These are phyloP conservation scores for Drosophila birchii DNA, from an alignment of 2,888 invertebrate genomes.

Conservation along the genomic window DNA sequence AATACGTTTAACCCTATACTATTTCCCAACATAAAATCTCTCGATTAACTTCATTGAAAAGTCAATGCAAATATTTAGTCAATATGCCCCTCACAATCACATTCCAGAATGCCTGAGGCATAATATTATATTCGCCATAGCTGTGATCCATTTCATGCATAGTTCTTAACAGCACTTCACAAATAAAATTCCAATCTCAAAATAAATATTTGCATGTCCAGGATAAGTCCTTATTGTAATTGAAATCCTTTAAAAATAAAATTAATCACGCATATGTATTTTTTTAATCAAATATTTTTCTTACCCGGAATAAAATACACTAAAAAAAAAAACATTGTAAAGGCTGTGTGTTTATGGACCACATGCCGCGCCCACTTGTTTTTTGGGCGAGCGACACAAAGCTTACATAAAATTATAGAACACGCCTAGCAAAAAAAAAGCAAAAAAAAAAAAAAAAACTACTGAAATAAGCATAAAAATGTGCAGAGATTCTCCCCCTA, in stretches of 20 bases:
- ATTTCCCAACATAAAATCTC: not conserved
- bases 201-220: slow-evolving; percentile 26
- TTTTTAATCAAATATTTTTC: slow-evolving; percentile 46
- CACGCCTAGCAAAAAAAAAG: slow-evolving; percentile 41
- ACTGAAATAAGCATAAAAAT: slow-evolving; percentile 52
- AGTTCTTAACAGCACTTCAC: slow-evolving; percentile 4
- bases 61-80: not conserved
- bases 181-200: slow-evolving; percentile 25
- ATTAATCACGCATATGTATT: slow-evolving; percentile 34
- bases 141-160: slow-evolving; percentile 2
- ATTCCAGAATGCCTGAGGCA: not conserved
- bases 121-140: not conserved
- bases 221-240: slow-evolving; percentile 27
- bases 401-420: slow-evolving; percentile 55
- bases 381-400: slow-evolving; percentile 26
- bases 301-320: slow-evolving; percentile 17
- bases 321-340: slow-evolving; percentile 2
- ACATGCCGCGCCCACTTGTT: slow-evolving; percentile 51
- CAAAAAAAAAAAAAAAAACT: slow-evolving; percentile 35
- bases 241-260: slow-evolving; percentile 42
- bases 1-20: not conserved
- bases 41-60: slow-evolving; percentile 2
- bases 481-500: slow-evolving; percentile 41
- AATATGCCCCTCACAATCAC: not conserved
- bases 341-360: slow-evolving; percentile 8